Base-by-base conservation (phyloP, 2,888 invertebrate genomes). In the Rapana venosa region DNA sequence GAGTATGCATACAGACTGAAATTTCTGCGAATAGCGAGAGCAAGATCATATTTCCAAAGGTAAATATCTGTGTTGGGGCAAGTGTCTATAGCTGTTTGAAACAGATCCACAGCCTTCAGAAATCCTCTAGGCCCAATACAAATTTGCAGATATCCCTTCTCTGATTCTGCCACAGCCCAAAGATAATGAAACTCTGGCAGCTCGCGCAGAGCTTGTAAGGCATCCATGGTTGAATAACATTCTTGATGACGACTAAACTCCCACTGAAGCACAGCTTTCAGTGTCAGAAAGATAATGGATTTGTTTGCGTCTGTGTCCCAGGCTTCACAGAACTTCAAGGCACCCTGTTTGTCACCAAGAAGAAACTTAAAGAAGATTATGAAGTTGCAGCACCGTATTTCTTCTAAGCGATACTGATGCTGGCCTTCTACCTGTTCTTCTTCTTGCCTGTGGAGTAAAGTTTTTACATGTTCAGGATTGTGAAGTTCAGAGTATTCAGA, bases 31-130 rank as follows among this genome's bases (percentile, higher is more conserved):
- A 88, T 81, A 26, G 81, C 77, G 58, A 88, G 88, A 30, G 88
- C 88, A 58, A 88, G 88, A 26, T 88, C 88, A 74, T 81, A 88
- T 32, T 88, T 88, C 88, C 88, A 88, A n/a, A 88, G 79, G 58
- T 26, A 88, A n/a, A 88, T 32, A 35, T 88, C 81, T 17, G 81
- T 30, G 20, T 35, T 17, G 0, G 81, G 88, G 61, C 81, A 81
- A 20, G 11, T 35, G 13, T 58, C 58, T 17, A 88, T 79, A 26
- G 58, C 79, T 81, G 79, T 47, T 13, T 81, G 13, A 58, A 58
- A 74, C 11, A 81, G 30, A 26, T 88, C 81, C 61, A 88, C 26
- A 47, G 79, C 88, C 2, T 13, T n/a, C 11, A 58, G 61, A 58
- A 88, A 88, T 30, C 66, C 66, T 58, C 26, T 58, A 8, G 81